Conservation (phyloP, 2,113 vertebrate species). For the Aleadryas rufinucha region DNA sequence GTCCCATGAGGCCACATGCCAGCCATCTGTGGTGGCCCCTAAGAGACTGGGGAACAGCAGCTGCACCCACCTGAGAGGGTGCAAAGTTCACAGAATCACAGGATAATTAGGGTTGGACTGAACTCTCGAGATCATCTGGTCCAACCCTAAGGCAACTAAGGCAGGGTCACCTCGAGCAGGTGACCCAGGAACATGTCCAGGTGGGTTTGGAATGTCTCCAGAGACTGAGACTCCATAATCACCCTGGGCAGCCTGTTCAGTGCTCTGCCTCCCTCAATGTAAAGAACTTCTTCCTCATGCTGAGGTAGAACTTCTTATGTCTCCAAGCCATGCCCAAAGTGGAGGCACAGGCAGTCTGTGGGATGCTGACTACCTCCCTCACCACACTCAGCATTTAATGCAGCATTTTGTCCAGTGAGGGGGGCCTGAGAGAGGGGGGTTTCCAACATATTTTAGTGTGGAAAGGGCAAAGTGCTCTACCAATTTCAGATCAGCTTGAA, state of each 20-base stretch:
- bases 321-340: background rate
- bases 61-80: background rate
- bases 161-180: background rate
- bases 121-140: background rate
- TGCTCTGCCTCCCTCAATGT: background rate
- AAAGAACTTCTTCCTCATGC: background rate
- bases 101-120: background rate
- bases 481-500: background rate
- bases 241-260: background rate
- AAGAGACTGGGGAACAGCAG: rapidly evolving
- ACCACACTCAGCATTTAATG: rapidly evolving
- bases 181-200: background rate
- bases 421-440: rapidly evolving
- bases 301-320: background rate
- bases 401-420: background rate
- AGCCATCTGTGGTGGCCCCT: rapidly evolving
- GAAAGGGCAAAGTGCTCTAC: background rate
- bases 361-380: too few species aligned
- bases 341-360: rapidly evolving
- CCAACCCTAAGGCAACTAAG: background rate
- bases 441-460: background rate
- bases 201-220: background rate
- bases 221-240: background rate
- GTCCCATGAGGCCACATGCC: background rate
- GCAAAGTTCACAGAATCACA: background rate